These are phyloP conservation scores for Hestina assimilis DNA, from an alignment of 1,140 invertebrate species.

Conservation along the genomic window DNA sequence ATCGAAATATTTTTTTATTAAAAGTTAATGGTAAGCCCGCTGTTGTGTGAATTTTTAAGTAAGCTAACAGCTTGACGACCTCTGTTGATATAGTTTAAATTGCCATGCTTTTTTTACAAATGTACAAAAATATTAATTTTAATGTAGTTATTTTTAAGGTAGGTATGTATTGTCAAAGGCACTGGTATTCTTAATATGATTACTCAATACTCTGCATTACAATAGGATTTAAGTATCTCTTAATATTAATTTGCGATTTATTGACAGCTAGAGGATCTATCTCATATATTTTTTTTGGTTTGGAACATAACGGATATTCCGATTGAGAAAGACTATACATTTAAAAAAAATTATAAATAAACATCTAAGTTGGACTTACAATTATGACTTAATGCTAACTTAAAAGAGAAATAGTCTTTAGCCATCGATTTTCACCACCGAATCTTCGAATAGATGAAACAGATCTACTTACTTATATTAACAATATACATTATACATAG, in stretches of 20 bases:
- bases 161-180: conserved; percentile 76
- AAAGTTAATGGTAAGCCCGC: no score
- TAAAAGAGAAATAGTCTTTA: conserved; percentile 73
- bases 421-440: conserved; percentile 69
- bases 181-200: conserved; percentile 70
- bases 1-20: background rate
- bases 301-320: conserved; percentile 64
- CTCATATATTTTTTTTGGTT: conserved; percentile 64
- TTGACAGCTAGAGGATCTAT: conserved; percentile 59
- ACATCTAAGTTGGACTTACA: conserved; percentile 69
- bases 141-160: conserved; percentile 63
- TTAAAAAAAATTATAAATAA: conserved; percentile 72
- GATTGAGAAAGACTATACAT: conserved; percentile 70
- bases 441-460: conserved; percentile 78
- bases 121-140: conserved; percentile 75
- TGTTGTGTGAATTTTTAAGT: no score
- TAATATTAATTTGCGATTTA: conserved; percentile 55
- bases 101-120: conserved; percentile 53
- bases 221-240: conserved; percentile 42
- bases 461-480: conserved; percentile 71
- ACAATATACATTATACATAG: conserved; percentile 68
- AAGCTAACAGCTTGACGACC: background rate
- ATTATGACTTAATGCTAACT: conserved; percentile 63
- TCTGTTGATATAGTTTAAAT: conserved; percentile 38
- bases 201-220: conserved; percentile 39